Evolutionary conservation across 2,797 vertebrate species (phyloP).

Genomic region (Eurystomus glaucurus): DNA sequence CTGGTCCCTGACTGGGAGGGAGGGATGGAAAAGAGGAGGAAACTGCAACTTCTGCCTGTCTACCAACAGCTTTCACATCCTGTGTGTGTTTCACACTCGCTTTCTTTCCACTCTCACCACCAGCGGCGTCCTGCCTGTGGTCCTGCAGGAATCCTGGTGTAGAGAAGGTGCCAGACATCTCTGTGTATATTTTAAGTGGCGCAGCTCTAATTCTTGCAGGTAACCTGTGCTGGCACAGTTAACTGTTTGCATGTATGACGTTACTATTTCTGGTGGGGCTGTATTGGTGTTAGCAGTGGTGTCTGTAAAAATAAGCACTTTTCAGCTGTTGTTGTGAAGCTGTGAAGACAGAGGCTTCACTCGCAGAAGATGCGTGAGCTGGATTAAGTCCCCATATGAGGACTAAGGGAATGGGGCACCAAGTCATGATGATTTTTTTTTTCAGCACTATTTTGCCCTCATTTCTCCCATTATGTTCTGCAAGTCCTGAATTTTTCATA

Average conservation of each 20-base stretch:
- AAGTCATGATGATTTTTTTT: background rate
- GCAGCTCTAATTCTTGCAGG: background rate
- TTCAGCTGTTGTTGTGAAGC: background rate
- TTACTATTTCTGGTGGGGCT: background rate
- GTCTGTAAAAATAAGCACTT: background rate
- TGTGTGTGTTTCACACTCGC: accelerated
- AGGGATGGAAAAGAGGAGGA: background rate
- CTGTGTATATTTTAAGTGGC: background rate
- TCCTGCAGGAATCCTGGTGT: background rate
- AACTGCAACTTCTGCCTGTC: background rate
- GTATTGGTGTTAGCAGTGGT: background rate
- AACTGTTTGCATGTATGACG: background rate
- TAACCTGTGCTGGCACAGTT: accelerated
- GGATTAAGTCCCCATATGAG: background rate
- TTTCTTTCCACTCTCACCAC: background rate
- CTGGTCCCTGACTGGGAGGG: background rate
- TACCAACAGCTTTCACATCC: background rate
- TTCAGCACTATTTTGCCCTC: background rate
- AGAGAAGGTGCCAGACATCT: background rate
- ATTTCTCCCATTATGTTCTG: background rate
- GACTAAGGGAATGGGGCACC: background rate
- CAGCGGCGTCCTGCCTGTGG: background rate
- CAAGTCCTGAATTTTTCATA: background rate
- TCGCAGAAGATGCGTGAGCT: background rate
- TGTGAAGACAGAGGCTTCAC: background rate